phyloP scores from a whole-genome alignment of 2,888 invertebrate genomes.

The Pardosa pseudoannulata region DNA sequence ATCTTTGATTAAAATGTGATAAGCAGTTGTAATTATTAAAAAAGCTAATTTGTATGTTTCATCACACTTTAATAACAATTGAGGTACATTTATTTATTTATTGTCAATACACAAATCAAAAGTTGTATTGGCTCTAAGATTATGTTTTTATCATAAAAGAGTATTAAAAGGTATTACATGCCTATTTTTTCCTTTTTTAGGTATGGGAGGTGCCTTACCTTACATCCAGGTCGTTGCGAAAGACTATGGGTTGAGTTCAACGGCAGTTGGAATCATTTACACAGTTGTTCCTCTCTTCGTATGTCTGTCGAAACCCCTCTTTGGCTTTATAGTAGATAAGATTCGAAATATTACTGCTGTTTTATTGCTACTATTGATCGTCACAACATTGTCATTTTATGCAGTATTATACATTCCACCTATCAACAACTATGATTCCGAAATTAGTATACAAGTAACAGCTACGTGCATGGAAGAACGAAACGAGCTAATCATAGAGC shows the following conservation, averaged over 20 bases:
- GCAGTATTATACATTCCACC: conserved; percentile 30
- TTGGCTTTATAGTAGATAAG: conserved; percentile 72
- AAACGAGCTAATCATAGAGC: not conserved
- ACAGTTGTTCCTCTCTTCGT: conserved; percentile 73
- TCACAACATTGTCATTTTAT: conserved; percentile 18
- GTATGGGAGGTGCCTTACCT: conserved; percentile 68
- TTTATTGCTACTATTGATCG: conserved; percentile 15
- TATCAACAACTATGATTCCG: not conserved
- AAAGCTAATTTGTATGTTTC: too few species aligned
- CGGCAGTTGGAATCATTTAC: conserved; percentile 72
- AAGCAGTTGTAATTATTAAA: too few species aligned
- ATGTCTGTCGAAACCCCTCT: conserved; percentile 68
- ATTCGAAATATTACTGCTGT: conserved; percentile 61
- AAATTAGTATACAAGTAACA: not conserved
- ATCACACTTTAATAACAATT: too few species aligned
- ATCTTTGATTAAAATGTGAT: too few species aligned
- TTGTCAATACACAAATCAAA: too few species aligned
- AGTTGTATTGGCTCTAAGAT: too few species aligned
- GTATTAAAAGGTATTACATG: too few species aligned
- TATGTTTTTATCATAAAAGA: too few species aligned
- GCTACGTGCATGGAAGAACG: not conserved
- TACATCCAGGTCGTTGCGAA: conserved; percentile 71
- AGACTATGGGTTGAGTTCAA: conserved; percentile 62
- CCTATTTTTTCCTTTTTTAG: conserved; percentile 48
- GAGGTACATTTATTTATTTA: too few species aligned